phyloP scores from a whole-genome alignment of 2,888 invertebrate genomes.

The Morpho helenor region DNA sequence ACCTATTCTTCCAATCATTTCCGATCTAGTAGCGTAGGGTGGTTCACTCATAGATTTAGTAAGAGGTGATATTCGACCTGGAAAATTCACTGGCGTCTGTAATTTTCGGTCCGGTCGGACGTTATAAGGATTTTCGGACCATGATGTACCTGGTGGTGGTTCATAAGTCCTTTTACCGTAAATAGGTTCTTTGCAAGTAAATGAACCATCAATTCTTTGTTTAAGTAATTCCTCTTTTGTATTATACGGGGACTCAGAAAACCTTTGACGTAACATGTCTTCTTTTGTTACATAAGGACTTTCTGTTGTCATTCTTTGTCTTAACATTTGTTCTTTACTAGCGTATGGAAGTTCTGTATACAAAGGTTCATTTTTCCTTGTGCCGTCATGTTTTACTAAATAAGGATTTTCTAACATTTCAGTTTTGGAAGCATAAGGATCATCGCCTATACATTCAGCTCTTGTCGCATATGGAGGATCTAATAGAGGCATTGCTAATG shows the following conservation, averaged over 20 bases:
- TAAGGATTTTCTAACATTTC: slow-evolving; percentile 40
- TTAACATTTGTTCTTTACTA: slow-evolving; percentile 67
- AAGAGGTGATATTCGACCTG: slow-evolving; percentile 63
- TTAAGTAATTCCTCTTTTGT: slow-evolving; percentile 72
- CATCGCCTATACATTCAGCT: slow-evolving; percentile 43
- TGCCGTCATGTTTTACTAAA: slow-evolving; percentile 37
- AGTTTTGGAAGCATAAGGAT: slow-evolving; percentile 37
- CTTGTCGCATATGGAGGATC: slow-evolving; percentile 57
- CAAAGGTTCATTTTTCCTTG: slow-evolving; percentile 53
- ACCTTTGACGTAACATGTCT: slow-evolving; percentile 72
- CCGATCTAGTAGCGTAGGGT: slow-evolving; percentile 64
- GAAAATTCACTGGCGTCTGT: slow-evolving; percentile 61
- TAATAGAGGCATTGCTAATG: slow-evolving; percentile 59
- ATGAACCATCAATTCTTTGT: slow-evolving; percentile 59
- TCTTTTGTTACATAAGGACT: slow-evolving; percentile 72
- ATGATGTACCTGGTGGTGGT: slow-evolving; percentile 62
- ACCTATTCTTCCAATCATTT: slow-evolving; percentile 63
- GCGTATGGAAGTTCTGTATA: slow-evolving; percentile 68
- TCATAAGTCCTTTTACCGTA: slow-evolving; percentile 70
- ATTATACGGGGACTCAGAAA: slow-evolving; percentile 72
- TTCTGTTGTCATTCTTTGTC: slow-evolving; percentile 59
- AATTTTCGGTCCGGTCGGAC: slow-evolving; percentile 64
- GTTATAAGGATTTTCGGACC: slow-evolving; percentile 64
- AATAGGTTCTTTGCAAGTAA: slow-evolving; percentile 52
- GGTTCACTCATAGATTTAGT: slow-evolving; percentile 73